These are phyloP conservation scores for Drosophila athabasca DNA, from an alignment of 1,140 invertebrate genomes.

Conservation along the genomic window DNA sequence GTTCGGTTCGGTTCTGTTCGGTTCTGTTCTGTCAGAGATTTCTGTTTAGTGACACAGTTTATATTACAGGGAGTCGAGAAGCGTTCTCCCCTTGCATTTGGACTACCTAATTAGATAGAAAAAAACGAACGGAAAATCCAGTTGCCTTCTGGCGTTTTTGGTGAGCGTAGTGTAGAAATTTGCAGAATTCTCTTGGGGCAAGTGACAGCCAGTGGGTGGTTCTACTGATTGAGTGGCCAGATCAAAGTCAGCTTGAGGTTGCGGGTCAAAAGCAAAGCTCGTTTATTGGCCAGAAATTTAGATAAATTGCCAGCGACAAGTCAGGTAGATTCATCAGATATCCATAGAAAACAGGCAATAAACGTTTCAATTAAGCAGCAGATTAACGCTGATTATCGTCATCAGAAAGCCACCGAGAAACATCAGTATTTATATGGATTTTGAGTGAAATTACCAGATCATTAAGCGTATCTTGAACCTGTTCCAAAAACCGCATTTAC, in stretches of 20 bases:
- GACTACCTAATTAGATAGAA: slow-evolving; percentile 80
- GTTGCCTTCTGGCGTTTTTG: neutral
- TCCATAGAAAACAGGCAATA: slow-evolving; percentile 35
- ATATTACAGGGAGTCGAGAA: slow-evolving; percentile 50
- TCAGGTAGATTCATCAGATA: slow-evolving; percentile 12
- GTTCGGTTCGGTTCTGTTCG: too few species aligned
- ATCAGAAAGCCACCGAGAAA: slow-evolving; percentile 11
- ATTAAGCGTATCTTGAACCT: slow-evolving; percentile 71
- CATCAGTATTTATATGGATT: slow-evolving; percentile 11
- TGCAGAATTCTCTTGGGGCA: too few species aligned
- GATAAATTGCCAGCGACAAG: slow-evolving; percentile 40
- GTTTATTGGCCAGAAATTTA: slow-evolving; percentile 30
- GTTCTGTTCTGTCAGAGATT: slow-evolving; percentile 43
- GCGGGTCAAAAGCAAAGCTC: neutral
- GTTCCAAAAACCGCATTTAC: slow-evolving; percentile 21
- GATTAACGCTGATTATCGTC: slow-evolving; percentile 35
- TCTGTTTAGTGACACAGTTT: slow-evolving; percentile 81
- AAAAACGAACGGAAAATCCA: slow-evolving; percentile 22
- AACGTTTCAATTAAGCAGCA: slow-evolving; percentile 55
- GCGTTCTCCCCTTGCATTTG: slow-evolving; percentile 57
- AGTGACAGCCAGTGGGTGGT: slow-evolving; percentile 12
- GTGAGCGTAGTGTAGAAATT: too few species aligned
- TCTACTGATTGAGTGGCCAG: slow-evolving; percentile 29
- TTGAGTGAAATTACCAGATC: slow-evolving; percentile 48
- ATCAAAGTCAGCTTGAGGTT: slow-evolving; percentile 6